Percentiles rank a stretch among this genome's conserved stretches.
Conservation (phyloP, 35 echinoderm and acorn worm genomes). For the Diadema setosum region DNA sequence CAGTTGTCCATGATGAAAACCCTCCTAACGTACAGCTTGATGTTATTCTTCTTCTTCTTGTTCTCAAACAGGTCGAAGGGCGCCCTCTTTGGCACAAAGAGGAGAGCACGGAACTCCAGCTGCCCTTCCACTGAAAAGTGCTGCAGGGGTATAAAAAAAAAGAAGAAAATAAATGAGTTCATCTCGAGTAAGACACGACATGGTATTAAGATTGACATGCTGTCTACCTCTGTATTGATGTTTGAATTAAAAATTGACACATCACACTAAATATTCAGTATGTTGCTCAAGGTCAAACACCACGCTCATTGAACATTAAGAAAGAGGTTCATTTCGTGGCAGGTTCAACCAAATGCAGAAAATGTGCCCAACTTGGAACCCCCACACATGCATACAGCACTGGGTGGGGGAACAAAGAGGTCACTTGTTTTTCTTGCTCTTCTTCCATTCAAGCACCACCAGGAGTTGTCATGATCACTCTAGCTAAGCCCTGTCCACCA, state of each 20-base stretch:
- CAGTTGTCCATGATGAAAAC: conserved; percentile 99
- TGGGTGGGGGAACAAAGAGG: neutral
- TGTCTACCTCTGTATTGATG: neutral
- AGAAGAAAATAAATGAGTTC: neutral
- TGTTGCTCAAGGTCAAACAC: conserved; percentile 38
- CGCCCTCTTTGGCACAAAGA: conserved; percentile 98
- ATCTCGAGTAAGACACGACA: neutral
- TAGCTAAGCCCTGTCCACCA: neutral
- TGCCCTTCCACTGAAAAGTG: conserved; percentile 99
- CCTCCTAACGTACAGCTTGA: conserved; percentile 94
- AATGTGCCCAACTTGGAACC: neutral
- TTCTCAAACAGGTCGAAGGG: conserved; percentile 99
- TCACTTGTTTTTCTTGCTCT: conserved; percentile 49
- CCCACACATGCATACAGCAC: neutral
- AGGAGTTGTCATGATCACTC: conserved; percentile 34
- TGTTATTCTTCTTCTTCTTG: conserved; percentile 99
- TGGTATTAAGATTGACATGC: neutral
- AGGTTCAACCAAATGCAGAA: neutral
- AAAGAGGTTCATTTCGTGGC: conserved; percentile 55
- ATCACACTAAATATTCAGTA: neutral
- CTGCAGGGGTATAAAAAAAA: conserved; percentile 21
- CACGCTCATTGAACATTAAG: conserved; percentile 56
- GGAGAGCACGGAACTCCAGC: conserved; percentile 95
- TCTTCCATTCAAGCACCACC: conserved; percentile 61
- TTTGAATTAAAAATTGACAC: neutral